Evolutionary conservation across 2,797 vertebrate species (phyloP), one percentile per base, ranked within the genome.

Genomic region (Sphenodon punctatus): DNA sequence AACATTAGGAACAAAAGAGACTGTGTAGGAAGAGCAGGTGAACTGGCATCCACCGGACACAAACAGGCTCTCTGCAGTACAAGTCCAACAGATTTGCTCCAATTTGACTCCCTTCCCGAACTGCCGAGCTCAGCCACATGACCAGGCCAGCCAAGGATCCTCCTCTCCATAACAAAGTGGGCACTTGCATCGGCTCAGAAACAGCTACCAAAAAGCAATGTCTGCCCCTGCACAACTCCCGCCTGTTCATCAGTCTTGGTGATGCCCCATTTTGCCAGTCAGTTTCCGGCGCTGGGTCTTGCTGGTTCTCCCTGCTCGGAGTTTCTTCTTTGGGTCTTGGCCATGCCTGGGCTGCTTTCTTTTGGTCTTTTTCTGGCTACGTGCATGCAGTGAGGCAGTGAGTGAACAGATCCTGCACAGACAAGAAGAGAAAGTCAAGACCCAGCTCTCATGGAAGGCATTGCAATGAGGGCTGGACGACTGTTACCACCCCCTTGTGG

Each of bases 211-310:
- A 71, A 43, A 1, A 11, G 32, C 30, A 15, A 23, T 80, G 34
- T 7, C 20, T 45, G 49, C 79, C 39, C 53, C 48, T 84, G 61
- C 42, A 49, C 34, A 30, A 19, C 41, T 20, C 9, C 5, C 32
- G 13, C 4, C 39, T 56, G 56, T 58, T 61, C 2, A 0, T 95
- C 94, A 97, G 45, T 97, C 96, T 64, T 93, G 89, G 45, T 93
- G 94, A 2, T 86, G 93, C 42, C 87, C 86, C 39, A 84, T 81
- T 85, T 16, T 94, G 76, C 96, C 96, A 0, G 98, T 98, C 82
- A 96, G 92, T 36, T 94, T 92, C 23, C 98, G 97, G 38, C 98
- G 95, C 91, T 97, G 97, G 30, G 89, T 92, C 92, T 97, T 98
- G 79, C 95, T 97, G 61, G 97, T 98, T 66, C 90, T 96, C 3